A percentile compares a stretch with the other conserved stretches of the same genome.
Evolutionary conservation across 2,888 invertebrate genomes (phyloP).

Genomic region (Netelia melanura): DNA sequence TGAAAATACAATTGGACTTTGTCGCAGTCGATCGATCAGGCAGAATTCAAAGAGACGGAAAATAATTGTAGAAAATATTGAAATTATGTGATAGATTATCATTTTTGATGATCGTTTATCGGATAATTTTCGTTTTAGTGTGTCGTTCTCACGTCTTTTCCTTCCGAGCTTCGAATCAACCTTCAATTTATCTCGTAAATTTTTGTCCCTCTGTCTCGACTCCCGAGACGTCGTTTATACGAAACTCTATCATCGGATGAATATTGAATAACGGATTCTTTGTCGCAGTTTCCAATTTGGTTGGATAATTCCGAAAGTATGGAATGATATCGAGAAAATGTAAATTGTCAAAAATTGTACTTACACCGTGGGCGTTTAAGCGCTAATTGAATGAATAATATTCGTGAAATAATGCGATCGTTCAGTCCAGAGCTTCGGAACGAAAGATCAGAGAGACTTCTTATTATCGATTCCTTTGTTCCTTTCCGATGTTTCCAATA

Average conservation of each 20-base stretch:
- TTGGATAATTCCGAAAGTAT: conserved; percentile 25
- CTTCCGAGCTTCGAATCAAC: too few species aligned
- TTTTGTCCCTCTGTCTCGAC: not conserved
- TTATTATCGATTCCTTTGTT: conserved; percentile 48
- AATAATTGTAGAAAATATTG: too few species aligned
- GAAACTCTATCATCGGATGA: not conserved
- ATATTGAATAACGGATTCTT: not conserved
- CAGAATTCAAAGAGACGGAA: too few species aligned
- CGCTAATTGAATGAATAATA: conserved; percentile 47
- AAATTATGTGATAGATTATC: too few species aligned
- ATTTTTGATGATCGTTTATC: too few species aligned
- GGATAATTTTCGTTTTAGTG: too few species aligned
- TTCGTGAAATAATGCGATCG: not conserved
- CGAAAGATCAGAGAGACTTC: conserved; percentile 35
- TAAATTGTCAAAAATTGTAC: conserved; percentile 11
- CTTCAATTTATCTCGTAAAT: too few species aligned
- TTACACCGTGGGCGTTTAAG: conserved; percentile 2
- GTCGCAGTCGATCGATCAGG: too few species aligned
- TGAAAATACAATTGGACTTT: too few species aligned
- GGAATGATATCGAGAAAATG: not conserved
- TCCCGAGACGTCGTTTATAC: conserved; percentile 2
- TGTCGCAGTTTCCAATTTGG: conserved; percentile 1
- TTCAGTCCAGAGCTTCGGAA: not conserved
- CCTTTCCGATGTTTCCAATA: not conserved
- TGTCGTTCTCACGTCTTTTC: too few species aligned